Base-by-base conservation (phyloP, 1,140 invertebrate genomes). In the Drosophila santomea region DNA sequence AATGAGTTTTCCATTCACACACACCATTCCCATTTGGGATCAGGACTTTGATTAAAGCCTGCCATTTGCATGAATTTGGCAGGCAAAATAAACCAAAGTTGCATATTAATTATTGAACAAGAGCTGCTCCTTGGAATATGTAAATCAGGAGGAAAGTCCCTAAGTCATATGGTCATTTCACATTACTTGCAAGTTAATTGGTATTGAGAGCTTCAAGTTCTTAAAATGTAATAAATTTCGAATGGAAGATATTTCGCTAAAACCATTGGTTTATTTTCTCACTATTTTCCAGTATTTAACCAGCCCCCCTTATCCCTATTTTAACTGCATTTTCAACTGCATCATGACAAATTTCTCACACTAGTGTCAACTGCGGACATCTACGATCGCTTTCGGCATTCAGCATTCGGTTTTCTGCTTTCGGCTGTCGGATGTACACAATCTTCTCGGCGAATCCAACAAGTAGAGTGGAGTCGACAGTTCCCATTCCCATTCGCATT, bases 331-430 rank as follows among this genome's bases (percentile, higher is more conserved):
- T 56, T 36, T 15, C 12, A 11, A 36, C 28, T n/a, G 43, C 41
- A 35, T 56, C 63, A 48, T 71, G 43, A 58, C 64, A 58, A 71
- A 71, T 71, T 58, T 71, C 67, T 71, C 67, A 71, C 67, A 71
- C 64, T 71, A 71, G 67, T 71, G 64, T 71, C 51, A 71, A 57
- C 25, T 56, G n/a, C n/a, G 23, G 14, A 38, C 35, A 48, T 23
- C 39, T n/a, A 39, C 48, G 66, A 69, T 69, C 61, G 64, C 60
- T 36, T 64, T 52, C 38, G 47, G 45, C 32, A 32, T 7, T 32
- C 32, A 38, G 45, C 32, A 32, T 7, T 32, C 32, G 32, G 64
- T 38, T 36, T 64, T 52, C 38, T 38, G 45, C 60, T 62, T 57
- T 63, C 38, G 39, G 20, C 50, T 69, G 62, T 69, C 62, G 62